Conservation (phyloP, 2,888 invertebrate species). For the Slavum lentiscoides region DNA sequence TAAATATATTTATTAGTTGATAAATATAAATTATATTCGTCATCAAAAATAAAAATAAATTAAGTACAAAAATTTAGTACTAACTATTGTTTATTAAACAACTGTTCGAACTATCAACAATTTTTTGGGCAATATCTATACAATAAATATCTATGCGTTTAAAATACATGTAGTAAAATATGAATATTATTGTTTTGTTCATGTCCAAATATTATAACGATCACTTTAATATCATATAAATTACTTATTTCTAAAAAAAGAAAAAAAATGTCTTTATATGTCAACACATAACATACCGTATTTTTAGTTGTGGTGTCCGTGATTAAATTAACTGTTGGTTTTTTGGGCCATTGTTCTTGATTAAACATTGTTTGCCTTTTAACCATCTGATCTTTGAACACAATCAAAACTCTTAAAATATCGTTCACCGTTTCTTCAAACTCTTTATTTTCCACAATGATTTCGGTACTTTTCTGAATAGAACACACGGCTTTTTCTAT, state of each 20-base stretch:
- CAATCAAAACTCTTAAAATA: slow-evolving; percentile 3
- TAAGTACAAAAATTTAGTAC: background rate
- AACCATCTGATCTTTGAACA: slow-evolving; percentile 32
- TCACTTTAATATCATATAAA: background rate
- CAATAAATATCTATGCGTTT: too few relatives aligned
- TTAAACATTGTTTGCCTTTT: slow-evolving; percentile 20
- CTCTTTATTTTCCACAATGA: slow-evolving; percentile 33
- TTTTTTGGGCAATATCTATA: too few relatives aligned
- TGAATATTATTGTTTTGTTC: too few relatives aligned
- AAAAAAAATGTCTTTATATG: background rate
- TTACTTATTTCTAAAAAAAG: background rate
- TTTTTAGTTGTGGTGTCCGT: slow-evolving; percentile 10
- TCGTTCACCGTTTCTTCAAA: slow-evolving; percentile 13
- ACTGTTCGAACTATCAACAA: background rate
- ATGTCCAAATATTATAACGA: too few relatives aligned
- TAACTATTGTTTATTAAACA: background rate
- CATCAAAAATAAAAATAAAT: background rate
- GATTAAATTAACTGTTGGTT: slow-evolving; percentile 37
- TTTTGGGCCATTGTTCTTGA: slow-evolving; percentile 36
- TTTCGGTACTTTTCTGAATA: slow-evolving; percentile 24
- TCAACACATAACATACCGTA: slow-evolving; percentile 6
- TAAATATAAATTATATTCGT: background rate
- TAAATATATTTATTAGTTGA: too few relatives aligned
- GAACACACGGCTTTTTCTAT: slow-evolving; percentile 37
- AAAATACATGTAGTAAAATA: background rate